These are phyloP conservation scores for Megamerina dolium DNA, from an alignment of 2,888 invertebrate genomes.

Conservation along the genomic window DNA sequence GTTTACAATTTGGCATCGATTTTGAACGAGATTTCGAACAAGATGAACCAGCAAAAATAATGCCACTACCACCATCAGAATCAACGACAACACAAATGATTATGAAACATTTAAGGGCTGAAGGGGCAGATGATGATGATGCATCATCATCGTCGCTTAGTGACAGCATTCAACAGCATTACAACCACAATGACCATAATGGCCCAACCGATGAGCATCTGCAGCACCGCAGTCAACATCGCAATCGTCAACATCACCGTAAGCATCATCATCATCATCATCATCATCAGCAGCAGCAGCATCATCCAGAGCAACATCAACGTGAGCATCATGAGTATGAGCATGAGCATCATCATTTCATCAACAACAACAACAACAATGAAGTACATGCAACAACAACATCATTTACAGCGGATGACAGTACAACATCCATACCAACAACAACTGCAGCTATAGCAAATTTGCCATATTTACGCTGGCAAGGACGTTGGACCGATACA, in stretches of 20 bases:
- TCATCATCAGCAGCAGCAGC: too few species aligned
- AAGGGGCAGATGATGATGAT: conserved; percentile 4
- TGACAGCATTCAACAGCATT: too few species aligned
- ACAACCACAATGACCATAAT: neutral
- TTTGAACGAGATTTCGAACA: conserved; percentile 40
- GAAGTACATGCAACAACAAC: conserved; percentile 7
- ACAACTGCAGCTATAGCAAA: conserved; percentile 5
- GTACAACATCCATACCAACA: conserved; percentile 1
- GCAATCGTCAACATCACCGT: conserved; percentile 1
- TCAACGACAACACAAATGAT: conserved; percentile 1
- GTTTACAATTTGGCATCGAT: conserved; percentile 48
- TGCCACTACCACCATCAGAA: conserved; percentile 2
- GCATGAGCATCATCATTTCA: conserved; percentile 14
- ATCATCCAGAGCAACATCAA: conserved; percentile 11
- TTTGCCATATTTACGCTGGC: conserved; percentile 2
- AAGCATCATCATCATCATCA: too few species aligned
- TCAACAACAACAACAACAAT: conserved; percentile 4
- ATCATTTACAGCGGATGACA: conserved; percentile 1
- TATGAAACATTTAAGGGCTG: neutral
- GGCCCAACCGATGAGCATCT: conserved; percentile 11
- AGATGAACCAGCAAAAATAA: conserved; percentile 35
- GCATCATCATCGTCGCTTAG: too few species aligned
- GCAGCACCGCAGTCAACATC: conserved; percentile 2
- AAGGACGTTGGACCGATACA: conserved; percentile 12
- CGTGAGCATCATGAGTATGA: too few species aligned